Base-by-base conservation (phyloP, 2,113 vertebrate genomes). In the Hirundichthys speculiger region DNA sequence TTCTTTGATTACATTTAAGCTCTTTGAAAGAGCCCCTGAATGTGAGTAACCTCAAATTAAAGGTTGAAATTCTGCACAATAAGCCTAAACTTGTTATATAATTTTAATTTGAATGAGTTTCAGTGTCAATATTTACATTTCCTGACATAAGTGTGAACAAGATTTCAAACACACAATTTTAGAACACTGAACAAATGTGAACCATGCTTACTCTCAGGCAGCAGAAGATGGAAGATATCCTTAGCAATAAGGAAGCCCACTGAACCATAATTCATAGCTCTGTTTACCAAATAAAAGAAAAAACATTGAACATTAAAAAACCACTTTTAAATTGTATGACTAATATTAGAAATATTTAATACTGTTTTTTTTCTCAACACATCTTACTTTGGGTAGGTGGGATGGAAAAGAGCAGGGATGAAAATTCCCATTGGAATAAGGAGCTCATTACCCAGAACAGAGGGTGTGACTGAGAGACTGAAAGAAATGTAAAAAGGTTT, bases 361-460 rank as follows among this genome's bases (percentile, higher is more conserved):
- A n/a, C 15, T 39, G 49, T 10, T 40, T 21, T 30, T 46, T 20
- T 30, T 1, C n/a, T 27, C 13, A 34, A 20, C 38, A 19, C 13
- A 16, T 30, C 61, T 72, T 85, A 93, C 93, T 90, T 90, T 21
- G 93, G 93, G 72, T 90, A 92, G 10, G 90, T 84, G 5, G 84
- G 75, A 74, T 94, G 90, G 75, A 93, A 93, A 65, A 89, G 58
- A 49, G 90, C 90, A 22, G 85, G 86, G 18, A 88, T 71, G 73
- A 94, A 94, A 88, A 93, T 90, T 66, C 92, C 92, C 76, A 88
- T 63, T 6, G 93, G 92, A 79, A 93, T 72, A 52, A 91, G 76
- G 4, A 93, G 82, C 55, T 89, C 82, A 47, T 88, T 68, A 20
- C 72, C 75, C 3, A 55, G 77, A 22, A 91, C 16, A 21, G 74